A percentile compares a stretch with the other conserved stretches of the same genome.
Conservation (phyloP, 2,113 vertebrate species). For the Thalassarche chlororhynchos region DNA sequence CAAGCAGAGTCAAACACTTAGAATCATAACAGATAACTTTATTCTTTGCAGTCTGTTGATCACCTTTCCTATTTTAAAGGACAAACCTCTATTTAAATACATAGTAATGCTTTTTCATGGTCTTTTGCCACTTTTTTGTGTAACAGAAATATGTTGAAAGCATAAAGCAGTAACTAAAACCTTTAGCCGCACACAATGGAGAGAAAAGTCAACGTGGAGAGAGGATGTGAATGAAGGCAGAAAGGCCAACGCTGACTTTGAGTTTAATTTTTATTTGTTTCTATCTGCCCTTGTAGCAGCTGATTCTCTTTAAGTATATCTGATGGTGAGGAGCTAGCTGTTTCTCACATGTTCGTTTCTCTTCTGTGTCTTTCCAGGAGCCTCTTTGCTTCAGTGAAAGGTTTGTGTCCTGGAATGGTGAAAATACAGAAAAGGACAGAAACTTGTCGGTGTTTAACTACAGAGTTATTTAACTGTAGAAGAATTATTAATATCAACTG, state of each 20-base stretch:
- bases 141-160: no score
- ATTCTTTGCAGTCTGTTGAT: not conserved
- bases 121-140: not conserved
- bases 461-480: not conserved
- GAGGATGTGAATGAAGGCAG: not conserved
- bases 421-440: not conserved
- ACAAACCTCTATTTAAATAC: not conserved
- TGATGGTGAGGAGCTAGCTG: not conserved
- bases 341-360: not conserved
- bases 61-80: not conserved
- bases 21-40: no score
- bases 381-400: not conserved
- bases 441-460: not conserved
- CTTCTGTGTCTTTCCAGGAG: not conserved
- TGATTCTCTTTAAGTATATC: not conserved
- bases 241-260: not conserved
- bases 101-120: not conserved
- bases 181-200: accelerated
- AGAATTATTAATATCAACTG: not conserved
- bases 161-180: not conserved
- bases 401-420: not conserved
- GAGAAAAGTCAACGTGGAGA: no score
- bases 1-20: not conserved
- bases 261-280: not conserved
- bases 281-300: not conserved